These are phyloP conservation scores for Drosophila melanica DNA, from an alignment of 1,140 invertebrate species.

Conservation along the genomic window DNA sequence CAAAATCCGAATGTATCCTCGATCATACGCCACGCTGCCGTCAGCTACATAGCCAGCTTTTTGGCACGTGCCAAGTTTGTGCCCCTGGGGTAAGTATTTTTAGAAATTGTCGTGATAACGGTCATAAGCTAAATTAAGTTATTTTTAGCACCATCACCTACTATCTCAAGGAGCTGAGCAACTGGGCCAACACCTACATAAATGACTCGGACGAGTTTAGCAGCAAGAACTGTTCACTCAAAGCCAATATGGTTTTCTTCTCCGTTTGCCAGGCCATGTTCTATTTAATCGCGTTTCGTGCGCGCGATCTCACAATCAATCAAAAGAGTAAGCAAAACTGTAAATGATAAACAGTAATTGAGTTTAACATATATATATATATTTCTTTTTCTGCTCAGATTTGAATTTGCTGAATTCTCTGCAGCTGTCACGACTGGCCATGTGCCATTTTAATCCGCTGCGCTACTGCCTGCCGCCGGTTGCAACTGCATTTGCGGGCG, in stretches of 20 bases:
- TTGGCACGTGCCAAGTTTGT: constrained; percentile 89
- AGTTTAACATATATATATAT: constrained; percentile 47
- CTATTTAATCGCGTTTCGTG: constrained; percentile 94
- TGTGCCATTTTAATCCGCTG: constrained; percentile 93
- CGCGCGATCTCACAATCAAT: constrained; percentile 91
- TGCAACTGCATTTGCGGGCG: constrained; percentile 92
- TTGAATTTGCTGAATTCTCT: constrained; percentile 91
- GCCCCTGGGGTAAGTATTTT: constrained; percentile 85
- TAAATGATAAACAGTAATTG: not conserved
- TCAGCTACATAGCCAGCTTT: constrained; percentile 91
- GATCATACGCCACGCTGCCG: constrained; percentile 88
- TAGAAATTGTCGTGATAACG: not conserved
- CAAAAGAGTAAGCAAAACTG: constrained; percentile 88
- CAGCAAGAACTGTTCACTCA: constrained; percentile 85
- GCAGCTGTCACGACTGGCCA: constrained; percentile 93
- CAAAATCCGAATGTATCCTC: constrained; percentile 87
- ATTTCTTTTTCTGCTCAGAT: constrained; percentile 86
- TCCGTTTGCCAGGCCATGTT: constrained; percentile 95
- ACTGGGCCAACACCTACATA: constrained; percentile 92
- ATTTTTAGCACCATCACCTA: constrained; percentile 85
- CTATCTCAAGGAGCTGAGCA: constrained; percentile 87
- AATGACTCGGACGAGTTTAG: constrained; percentile 85
- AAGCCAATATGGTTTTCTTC: constrained; percentile 94
- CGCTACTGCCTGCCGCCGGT: constrained; percentile 90
- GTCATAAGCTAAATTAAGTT: not conserved